Percentiles rank a stretch among this genome's conserved stretches.
Conservation (phyloP, 2,888 invertebrate genomes). For the Bimastos eiseni region DNA sequence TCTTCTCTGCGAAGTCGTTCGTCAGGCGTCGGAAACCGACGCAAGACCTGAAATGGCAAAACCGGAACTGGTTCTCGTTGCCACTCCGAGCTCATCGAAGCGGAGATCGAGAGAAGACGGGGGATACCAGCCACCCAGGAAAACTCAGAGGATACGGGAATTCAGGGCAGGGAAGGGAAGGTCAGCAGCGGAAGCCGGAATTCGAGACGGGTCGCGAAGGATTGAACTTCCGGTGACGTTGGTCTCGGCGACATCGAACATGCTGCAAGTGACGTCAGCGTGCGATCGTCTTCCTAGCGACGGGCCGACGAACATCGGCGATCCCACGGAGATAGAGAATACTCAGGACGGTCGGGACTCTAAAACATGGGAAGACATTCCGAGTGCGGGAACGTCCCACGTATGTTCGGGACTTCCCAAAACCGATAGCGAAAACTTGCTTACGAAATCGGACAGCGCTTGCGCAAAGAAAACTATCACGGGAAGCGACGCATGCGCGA, state of each 20-base stretch:
- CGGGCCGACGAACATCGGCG: background rate
- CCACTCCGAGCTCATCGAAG: background rate
- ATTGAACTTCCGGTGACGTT: background rate
- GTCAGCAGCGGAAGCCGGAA: background rate
- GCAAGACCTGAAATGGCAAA: background rate
- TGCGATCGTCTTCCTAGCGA: background rate
- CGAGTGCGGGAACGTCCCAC: background rate
- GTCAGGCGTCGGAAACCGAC: background rate
- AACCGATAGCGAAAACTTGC: background rate
- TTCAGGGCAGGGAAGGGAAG: too few species aligned
- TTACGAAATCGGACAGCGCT: background rate
- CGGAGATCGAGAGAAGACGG: background rate
- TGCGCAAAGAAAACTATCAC: background rate
- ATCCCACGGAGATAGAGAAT: background rate
- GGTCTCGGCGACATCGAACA: background rate
- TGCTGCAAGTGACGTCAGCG: constrained; percentile 1
- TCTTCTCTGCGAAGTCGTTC: constrained; percentile 1
- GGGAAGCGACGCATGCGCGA: background rate
- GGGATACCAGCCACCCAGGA: background rate
- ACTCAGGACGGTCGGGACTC: background rate
- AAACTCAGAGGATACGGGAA: background rate
- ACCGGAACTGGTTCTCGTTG: background rate
- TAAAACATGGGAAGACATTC: background rate
- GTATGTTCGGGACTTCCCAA: background rate
- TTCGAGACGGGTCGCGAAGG: background rate